Evolutionary conservation across 2,797 vertebrate genomes (phyloP).

Genomic region (Amblyopsis hoosieri): DNA sequence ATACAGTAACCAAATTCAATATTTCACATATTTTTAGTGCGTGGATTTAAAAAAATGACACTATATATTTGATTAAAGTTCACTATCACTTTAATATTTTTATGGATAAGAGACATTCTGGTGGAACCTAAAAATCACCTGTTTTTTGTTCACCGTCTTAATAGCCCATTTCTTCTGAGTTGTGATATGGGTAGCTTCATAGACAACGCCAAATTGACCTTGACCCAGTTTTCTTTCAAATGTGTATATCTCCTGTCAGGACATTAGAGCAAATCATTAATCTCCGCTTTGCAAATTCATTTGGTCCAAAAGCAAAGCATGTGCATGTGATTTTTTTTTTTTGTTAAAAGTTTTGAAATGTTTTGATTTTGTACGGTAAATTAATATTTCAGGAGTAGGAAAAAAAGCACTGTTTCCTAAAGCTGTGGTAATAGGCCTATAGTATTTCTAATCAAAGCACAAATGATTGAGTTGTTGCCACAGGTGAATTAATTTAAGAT

Average conservation of each 20-base stretch:
- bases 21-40: too few species aligned
- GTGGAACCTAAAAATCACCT: conserved; percentile 67
- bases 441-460: conserved; percentile 84
- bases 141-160: conserved; percentile 85
- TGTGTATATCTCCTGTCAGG: conserved; percentile 78
- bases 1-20: too few species aligned
- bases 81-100: conserved; percentile 12
- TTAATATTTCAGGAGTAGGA: conserved; percentile 18
- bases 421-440: conserved; percentile 68
- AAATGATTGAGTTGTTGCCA: conserved; percentile 85
- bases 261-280: conserved; percentile 51
- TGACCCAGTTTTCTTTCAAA: conserved; percentile 85
- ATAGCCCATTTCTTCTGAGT: conserved; percentile 82
- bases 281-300: conserved; percentile 25
- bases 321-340: conserved; percentile 1
- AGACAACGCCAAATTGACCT: conserved; percentile 85
- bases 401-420: conserved; percentile 58
- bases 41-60: too few species aligned
- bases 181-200: conserved; percentile 82
- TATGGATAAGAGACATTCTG: conserved; percentile 27
- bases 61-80: too few species aligned
- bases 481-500: conserved; percentile 83
- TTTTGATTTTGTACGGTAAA: background rate
- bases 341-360: conserved; percentile 6
- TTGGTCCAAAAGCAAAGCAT: conserved; percentile 28